These are phyloP conservation scores for Diploptera punctata DNA, from an alignment of 2,888 invertebrate species.

Conservation along the genomic window DNA sequence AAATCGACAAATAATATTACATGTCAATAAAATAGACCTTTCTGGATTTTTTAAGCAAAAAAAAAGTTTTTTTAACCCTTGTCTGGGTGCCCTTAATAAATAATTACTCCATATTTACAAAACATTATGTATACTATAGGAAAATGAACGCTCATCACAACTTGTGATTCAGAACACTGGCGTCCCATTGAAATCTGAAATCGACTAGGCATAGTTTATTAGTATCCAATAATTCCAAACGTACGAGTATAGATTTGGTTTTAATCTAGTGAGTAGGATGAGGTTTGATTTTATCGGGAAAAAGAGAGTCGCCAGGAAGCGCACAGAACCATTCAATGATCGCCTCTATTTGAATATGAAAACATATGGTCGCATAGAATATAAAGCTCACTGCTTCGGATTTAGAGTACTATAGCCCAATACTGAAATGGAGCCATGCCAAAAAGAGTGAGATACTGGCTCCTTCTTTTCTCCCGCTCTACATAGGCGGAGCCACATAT, in stretches of 20 bases:
- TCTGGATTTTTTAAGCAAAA: too few relatives aligned
- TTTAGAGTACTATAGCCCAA: conserved; percentile 26
- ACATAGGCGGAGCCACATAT: conserved; percentile 38
- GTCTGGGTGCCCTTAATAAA: too few relatives aligned
- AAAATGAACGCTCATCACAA: too few relatives aligned
- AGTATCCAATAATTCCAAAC: not conserved
- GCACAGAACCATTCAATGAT: not conserved
- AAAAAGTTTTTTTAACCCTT: too few relatives aligned
- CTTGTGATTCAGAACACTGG: too few relatives aligned
- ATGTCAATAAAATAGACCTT: too few relatives aligned
- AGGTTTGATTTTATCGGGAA: not conserved
- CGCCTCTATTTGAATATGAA: conserved; percentile 25
- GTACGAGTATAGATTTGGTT: conserved; percentile 2
- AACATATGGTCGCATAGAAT: conserved; percentile 23
- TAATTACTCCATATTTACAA: too few relatives aligned
- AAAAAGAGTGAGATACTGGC: not conserved
- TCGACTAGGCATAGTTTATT: not conserved
- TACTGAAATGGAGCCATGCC: conserved; percentile 23
- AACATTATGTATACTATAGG: too few relatives aligned
- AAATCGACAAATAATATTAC: too few relatives aligned
- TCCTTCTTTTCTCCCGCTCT: conserved; percentile 13
- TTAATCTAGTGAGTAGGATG: conserved; percentile 16
- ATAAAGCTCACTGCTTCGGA: conserved; percentile 14
- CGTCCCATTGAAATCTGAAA: too few relatives aligned
- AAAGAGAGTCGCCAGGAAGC: not conserved